phyloP scores from a whole-genome alignment of 2,888 invertebrate genomes.

The Idaea aversata region DNA sequence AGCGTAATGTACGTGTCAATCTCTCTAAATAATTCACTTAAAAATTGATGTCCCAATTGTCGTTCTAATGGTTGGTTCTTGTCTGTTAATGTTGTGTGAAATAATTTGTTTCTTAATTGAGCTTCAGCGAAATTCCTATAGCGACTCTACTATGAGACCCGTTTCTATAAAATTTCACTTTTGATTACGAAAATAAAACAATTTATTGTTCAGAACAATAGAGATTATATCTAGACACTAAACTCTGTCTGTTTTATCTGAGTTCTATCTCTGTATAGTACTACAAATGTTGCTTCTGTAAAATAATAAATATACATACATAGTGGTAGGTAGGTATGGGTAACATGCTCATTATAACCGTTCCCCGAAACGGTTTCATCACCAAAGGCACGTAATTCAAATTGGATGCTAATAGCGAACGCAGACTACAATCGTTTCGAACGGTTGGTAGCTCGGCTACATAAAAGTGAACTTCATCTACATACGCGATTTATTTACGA shows the following conservation, averaged over 20 bases:
- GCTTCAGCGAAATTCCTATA: not conserved
- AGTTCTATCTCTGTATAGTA: too few relatives aligned
- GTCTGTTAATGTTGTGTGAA: not conserved
- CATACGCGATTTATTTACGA: too few relatives aligned
- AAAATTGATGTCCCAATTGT: not conserved
- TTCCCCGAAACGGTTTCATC: not conserved
- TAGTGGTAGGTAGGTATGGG: not conserved
- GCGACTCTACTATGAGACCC: not conserved
- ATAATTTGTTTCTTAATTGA: not conserved
- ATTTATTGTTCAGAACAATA: too few relatives aligned
- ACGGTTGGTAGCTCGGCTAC: not conserved
- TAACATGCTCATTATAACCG: not conserved
- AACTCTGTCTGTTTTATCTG: too few relatives aligned
- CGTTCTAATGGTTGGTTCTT: not conserved
- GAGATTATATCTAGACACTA: not conserved
- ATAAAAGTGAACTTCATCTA: not conserved
- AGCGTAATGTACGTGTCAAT: conserved; percentile 11
- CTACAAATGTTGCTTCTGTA: too few relatives aligned
- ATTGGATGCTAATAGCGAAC: not conserved
- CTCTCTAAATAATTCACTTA: conserved; percentile 25
- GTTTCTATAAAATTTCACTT: too few relatives aligned
- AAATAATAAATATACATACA: too few relatives aligned
- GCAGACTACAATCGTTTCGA: not conserved
- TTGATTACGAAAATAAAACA: too few relatives aligned
- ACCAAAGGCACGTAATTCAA: not conserved